Base-by-base conservation (phyloP, 1,140 invertebrate genomes). In the Trichomalopsis sarcophagae region DNA sequence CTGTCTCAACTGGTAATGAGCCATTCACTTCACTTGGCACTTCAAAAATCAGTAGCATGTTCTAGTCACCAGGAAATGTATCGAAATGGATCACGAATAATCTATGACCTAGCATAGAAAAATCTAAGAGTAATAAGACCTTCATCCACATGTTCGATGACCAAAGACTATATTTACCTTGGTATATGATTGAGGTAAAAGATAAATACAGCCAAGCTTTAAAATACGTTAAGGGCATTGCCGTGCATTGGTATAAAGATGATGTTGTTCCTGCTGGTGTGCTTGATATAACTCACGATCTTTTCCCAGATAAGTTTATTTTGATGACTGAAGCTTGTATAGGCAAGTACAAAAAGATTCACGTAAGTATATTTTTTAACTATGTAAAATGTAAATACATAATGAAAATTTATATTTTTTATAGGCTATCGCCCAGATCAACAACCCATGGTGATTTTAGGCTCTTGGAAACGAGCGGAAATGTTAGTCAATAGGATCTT, bases 271-370 rank as follows among this genome's bases (percentile, higher is more conserved):
- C 95, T 0, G 88, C 94, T 0, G 83, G 86, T 7, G 82, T 95
- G 1, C 89, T 98, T 0, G 92, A 94, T 50, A 73, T 90, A 10
- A 94, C 94, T 2, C 95, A 95, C 88, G 87, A 93, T 13, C 88
- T 92, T 9, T 95, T 95, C 90, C 96, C 97, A 0, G 93, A 97
- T 62, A 96, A 96, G 87, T 95, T 97, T 88, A 91, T 98, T 23
- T 87, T 98, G 1, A 94, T 94, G 23, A 97, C 97, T 0, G 97
- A 98, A 92, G 96, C 97, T 10, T 96, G 96, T 89, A 91, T 94
- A 81, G 96, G 96, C 93, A 91, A 92, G 86, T 79, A 74, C 6
- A 69, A 1, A 27, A 11, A 30, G 2, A 47, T 47, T 47, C 9
- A 13, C 44, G 2, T 47, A 55, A 36, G 33, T 36, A 36, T 36